Evolutionary conservation across 2,797 vertebrate genomes (phyloP).

Genomic region (Helostoma temminkii): DNA sequence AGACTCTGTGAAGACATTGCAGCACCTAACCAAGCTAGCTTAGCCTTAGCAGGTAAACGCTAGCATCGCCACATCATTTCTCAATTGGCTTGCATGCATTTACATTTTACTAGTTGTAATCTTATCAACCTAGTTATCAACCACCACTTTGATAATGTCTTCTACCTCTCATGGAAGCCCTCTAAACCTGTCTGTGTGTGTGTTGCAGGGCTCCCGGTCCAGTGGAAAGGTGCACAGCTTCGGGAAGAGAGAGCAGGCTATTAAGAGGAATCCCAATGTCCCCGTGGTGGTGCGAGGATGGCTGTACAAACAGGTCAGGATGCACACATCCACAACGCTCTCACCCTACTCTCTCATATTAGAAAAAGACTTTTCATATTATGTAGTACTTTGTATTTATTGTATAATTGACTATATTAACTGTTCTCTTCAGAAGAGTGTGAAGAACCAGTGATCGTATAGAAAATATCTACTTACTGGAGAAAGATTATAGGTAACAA

Average conservation of each 20-base stretch:
- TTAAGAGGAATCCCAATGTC: conserved; percentile 93
- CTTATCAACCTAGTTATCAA: not conserved
- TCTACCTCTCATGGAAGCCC: not conserved
- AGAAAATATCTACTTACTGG: too few species aligned
- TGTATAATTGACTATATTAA: not conserved
- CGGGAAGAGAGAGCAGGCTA: conserved; percentile 94
- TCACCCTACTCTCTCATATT: too few species aligned
- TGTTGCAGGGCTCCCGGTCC: conserved; percentile 85
- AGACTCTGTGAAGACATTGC: not conserved
- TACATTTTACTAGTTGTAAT: not conserved
- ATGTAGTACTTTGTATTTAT: not conserved
- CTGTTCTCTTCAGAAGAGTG: too few species aligned
- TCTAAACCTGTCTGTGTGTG: not conserved
- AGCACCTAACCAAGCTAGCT: too few species aligned
- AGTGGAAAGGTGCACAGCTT: conserved; percentile 91
- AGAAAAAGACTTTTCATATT: not conserved
- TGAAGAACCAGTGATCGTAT: not conserved
- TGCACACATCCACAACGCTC: not conserved
- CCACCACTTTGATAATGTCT: not conserved
- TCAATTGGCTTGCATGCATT: not conserved
- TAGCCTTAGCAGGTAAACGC: too few species aligned
- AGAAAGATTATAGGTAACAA: not conserved
- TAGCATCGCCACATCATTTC: not conserved
- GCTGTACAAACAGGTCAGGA: conserved; percentile 94
- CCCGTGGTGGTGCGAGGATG: conserved; percentile 94